Evolutionary conservation across 1,140 invertebrate species (phyloP), one percentile per base, ranked within the genome.

Genomic region (Acyrthosiphon pisum): DNA sequence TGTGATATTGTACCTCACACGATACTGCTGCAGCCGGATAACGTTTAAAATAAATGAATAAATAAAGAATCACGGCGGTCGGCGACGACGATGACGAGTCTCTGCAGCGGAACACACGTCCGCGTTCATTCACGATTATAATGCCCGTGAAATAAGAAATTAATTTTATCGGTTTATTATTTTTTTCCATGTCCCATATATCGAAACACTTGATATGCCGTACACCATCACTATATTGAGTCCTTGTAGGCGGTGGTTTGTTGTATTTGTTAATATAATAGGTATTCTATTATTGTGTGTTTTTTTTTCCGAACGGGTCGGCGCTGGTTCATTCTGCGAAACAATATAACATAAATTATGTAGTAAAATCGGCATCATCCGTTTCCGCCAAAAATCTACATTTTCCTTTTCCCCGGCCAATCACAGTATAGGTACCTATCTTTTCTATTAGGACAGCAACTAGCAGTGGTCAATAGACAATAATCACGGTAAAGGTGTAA

Each of bases 111-210:
- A 76, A 68, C 30, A 68, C 30, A n/a, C 30, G 11, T 68, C 60
- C 30, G n/a, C 23, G 50, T 56, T 56, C 35, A 30, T 90, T 56
- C 53, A 9, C 44, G 11, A 44, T 41, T 41, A 89, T 9, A 22
- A 76, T 48, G 18, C 76, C 26, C 41, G 41, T 91, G 60, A 91
- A 68, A 91, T 68, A 91, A 76, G 30, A 68, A 68, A 91, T 46
- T 76, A 91, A 23, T 91, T 91, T 91, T 91, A 91, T 91, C 41
- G 90, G 41, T 91, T 41, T 41, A n/a, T 91, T 91, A n/a, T 91
- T 76, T 30, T 44, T 76, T 46, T 90, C 22, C 8, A 23, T 26
- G 30, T 81, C 22, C n/a, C 26, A 46, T 18, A 46, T 91, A 81
- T 76, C 18, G 56, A 41, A 44, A 44, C 11, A 68, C 53, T 44